Base-by-base conservation (phyloP, 2,888 invertebrate genomes). In the Syritta pipiens region DNA sequence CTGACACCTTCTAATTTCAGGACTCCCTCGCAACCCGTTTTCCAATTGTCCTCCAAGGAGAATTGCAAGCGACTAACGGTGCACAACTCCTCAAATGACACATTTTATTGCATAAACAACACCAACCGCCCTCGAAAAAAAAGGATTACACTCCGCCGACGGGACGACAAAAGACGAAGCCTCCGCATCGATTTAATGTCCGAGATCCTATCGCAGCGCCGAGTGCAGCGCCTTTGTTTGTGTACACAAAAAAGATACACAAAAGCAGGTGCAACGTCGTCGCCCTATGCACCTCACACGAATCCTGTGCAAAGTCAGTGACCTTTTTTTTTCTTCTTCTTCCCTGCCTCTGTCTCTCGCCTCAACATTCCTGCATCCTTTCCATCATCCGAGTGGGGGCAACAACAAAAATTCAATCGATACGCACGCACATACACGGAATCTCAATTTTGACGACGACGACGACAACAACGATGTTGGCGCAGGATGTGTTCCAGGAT, bases 311-410 rank as follows among this genome's bases (percentile, higher is more conserved):
- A n/a, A 28, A 77, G 77, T 77, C 77, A 77, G 48, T 77, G 77
- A 77, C 72, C 77, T 67, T 65, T 60, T 59, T 32, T 28, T 42
- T 9, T 48, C 40, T 4, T 46, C 7, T 9, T 42, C 22, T 1
- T 46, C 3, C n/a, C 7, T 28, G 4, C 28, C 44, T 46, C 3
- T 53, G 42, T 42, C 53, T 65, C 60, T 40, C 59, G 67, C n/a
- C n/a, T n/a, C 42, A 71, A 72, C 65, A 72, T 77, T 71, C 77
- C 28, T 77, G 65, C 77, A 67, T 77, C 77, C 65, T 72, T 77
- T 72, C 46, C 44, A 59, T 51, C 65, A 59, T 40, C 71, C 26
- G 48, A 55, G 51, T 26, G 28, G 35, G 46, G n/a, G n/a, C n/a
- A 62, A 24, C 63, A 60, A 48, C 40, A 62, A 48, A 48, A 26